Conservation (phyloP, 2,113 vertebrate species). For the Psammodynastes pulverulentus region DNA sequence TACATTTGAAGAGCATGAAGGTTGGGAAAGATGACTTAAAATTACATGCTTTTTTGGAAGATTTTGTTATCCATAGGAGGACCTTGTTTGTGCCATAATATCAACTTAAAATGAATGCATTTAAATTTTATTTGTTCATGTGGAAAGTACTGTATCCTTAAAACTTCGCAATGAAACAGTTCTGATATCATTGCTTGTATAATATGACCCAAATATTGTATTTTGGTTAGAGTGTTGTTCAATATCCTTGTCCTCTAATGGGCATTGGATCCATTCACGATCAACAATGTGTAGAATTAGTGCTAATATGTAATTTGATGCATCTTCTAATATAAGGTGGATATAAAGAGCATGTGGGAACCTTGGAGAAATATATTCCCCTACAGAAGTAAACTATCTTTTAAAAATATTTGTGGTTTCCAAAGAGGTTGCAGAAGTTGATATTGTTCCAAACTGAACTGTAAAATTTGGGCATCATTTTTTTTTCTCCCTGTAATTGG, state of each 20-base stretch:
- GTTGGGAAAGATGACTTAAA: background rate
- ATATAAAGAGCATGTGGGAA: slow-evolving; percentile 46
- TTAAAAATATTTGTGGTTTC: slow-evolving; percentile 42
- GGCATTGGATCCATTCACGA: slow-evolving; percentile 59
- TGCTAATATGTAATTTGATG: slow-evolving; percentile 60
- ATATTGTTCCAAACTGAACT: slow-evolving; percentile 55
- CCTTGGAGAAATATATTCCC: slow-evolving; percentile 48
- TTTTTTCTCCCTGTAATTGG: slow-evolving; percentile 23
- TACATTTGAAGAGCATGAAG: background rate
- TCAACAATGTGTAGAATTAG: slow-evolving; percentile 45
- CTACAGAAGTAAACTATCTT: slow-evolving; percentile 30
- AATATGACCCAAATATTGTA: slow-evolving; percentile 64
- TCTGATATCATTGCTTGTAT: slow-evolving; percentile 58
- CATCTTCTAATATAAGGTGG: slow-evolving; percentile 61
- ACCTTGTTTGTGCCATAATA: background rate
- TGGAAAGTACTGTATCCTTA: slow-evolving; percentile 42
- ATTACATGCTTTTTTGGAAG: background rate
- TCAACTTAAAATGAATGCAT: slow-evolving; percentile 30
- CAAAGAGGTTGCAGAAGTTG: slow-evolving; percentile 41
- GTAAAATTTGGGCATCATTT: slow-evolving; percentile 39
- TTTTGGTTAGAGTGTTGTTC: slow-evolving; percentile 63
- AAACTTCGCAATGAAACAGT: slow-evolving; percentile 33
- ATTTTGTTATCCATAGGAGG: background rate
- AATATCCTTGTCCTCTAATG: slow-evolving; percentile 58
- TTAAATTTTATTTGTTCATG: slow-evolving; percentile 34